Conservation (phyloP, 2,888 invertebrate species). For the Rotaria magnacalcarata region DNA sequence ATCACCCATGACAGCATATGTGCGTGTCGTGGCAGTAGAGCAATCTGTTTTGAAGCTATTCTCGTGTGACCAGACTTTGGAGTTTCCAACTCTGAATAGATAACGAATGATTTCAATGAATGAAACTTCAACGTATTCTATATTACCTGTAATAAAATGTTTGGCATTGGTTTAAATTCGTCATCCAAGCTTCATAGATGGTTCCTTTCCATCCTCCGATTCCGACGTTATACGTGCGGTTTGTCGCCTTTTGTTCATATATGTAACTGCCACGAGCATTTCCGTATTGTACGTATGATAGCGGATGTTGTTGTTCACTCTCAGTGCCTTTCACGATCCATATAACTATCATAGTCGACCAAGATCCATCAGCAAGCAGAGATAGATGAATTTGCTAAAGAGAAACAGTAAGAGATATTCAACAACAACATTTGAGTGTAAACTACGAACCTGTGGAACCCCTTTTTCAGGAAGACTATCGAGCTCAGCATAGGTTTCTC, state of each 20-base stretch:
- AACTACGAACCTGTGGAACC: neutral
- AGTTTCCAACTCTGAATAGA: neutral
- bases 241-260: neutral
- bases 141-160: neutral
- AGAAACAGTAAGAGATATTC: neutral
- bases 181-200: neutral
- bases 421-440: too few species aligned
- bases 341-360: neutral
- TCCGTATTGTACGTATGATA: neutral
- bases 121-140: neutral
- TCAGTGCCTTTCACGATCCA: neutral
- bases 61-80: neutral
- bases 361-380: neutral
- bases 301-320: neutral
- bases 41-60: neutral
- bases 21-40: neutral
- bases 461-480: neutral
- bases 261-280: neutral
- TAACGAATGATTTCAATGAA: neutral
- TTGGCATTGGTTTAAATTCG: neutral
- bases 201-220: slow-evolving; percentile 10
- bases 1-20: neutral
- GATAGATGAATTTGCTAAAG: neutral
- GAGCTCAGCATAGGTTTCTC: neutral
- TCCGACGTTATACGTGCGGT: neutral